Evolutionary conservation across 2,797 vertebrate genomes (phyloP), one percentile per base, ranked within the genome.

Genomic region (Tragopan temminckii): DNA sequence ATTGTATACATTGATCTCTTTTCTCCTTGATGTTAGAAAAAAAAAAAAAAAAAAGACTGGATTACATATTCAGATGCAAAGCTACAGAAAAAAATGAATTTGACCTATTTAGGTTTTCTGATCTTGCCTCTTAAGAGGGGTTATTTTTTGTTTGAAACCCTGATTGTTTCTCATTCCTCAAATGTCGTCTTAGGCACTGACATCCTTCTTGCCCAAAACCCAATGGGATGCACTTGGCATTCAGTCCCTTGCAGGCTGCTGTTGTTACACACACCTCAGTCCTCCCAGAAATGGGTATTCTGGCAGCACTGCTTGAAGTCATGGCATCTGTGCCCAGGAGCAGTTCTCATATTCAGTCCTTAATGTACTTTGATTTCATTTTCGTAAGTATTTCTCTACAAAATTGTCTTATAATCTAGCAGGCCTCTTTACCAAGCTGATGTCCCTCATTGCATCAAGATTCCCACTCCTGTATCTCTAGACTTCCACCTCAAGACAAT

Each of bases 91-190:
- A 87, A 85, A 53, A 42, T 85, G 72, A 61, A 79, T 93, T 89
- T 92, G 76, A 87, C 66, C 77, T 88, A 67, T 85, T 92, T 93
- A 57, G 13, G 23, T 80, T 90, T 94, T 89, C 84, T 85, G 87
- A 93, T 80, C 36, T 77, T 93, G 12, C 58, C 58, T 90, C 50
- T 83, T 66, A 63, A 91, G 7, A 48, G 63, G 77, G 35, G 36
- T 45, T 75, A 40, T 64, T 70, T 77, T 75, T n/a, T 83, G 27
- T 88, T 91, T 31, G 75, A 69, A 85, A 58, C 11, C 20, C 25
- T 45, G 31, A 15, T 61, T 16, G 27, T 90, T 88, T 77, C 77
- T 62, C 29, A 61, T 43, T 87, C 27, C 25, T 87, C 40, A 42
- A 68, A 66, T 71, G 35, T 17, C 29, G 72, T 67, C 23, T 52